A percentile compares a stretch with the other conserved stretches of the same genome.
phyloP scores from a whole-genome alignment of 2,888 invertebrate species.

The Xylota segnis region DNA sequence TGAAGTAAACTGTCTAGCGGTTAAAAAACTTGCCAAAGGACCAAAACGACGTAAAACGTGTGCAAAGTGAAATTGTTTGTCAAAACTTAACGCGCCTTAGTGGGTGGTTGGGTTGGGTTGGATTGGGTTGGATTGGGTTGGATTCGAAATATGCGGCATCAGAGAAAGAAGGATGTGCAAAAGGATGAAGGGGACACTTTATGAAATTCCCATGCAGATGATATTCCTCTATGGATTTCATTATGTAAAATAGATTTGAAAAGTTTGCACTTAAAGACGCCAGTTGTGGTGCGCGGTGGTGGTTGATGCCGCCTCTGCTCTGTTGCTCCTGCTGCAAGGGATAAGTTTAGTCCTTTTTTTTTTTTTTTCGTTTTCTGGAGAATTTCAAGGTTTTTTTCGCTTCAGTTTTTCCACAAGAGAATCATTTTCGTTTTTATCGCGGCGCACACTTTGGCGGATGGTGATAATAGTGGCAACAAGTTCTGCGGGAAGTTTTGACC shows the following conservation, averaged over 20 bases:
- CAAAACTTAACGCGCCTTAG: slow-evolving; percentile 56
- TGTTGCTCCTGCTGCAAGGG: slow-evolving; percentile 36
- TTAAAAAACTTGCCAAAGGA: slow-evolving; percentile 49
- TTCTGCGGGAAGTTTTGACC: slow-evolving; percentile 46
- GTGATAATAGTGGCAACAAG: slow-evolving; percentile 76
- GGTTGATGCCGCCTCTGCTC: slow-evolving; percentile 39
- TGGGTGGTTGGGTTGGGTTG: background rate
- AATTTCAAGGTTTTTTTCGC: slow-evolving; percentile 36
- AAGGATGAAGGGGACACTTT: slow-evolving; percentile 69
- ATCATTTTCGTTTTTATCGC: slow-evolving; percentile 59
- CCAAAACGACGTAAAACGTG: slow-evolving; percentile 48
- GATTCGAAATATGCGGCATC: slow-evolving; percentile 25
- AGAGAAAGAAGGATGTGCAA: slow-evolving; percentile 36
- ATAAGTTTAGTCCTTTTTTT: slow-evolving; percentile 19
- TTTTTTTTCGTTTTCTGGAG: slow-evolving; percentile 14
- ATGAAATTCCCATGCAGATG: slow-evolving; percentile 76
- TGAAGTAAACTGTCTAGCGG: slow-evolving; percentile 66
- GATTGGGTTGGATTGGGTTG: background rate
- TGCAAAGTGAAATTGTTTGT: slow-evolving; percentile 74
- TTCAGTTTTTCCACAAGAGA: slow-evolving; percentile 20
- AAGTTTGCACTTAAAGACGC: slow-evolving; percentile 74
- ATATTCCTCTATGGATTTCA: slow-evolving; percentile 75
- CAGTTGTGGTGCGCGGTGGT: slow-evolving; percentile 60
- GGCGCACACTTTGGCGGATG: slow-evolving; percentile 66
- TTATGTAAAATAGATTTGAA: slow-evolving; percentile 74